These are phyloP conservation scores for Himalopsyche anomala DNA, from an alignment of 2,888 invertebrate genomes.

Conservation along the genomic window DNA sequence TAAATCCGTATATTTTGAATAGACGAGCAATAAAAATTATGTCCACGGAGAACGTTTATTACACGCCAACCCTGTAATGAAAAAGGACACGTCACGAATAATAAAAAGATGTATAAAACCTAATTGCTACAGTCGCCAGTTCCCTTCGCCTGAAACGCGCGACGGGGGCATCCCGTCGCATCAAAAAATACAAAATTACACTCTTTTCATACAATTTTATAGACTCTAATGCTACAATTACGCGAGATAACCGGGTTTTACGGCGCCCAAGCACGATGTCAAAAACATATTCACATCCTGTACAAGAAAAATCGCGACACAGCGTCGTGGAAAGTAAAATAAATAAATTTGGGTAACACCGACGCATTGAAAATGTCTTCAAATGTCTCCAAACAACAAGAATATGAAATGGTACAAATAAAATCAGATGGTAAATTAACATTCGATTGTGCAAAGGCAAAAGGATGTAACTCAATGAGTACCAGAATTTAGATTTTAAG, in stretches of 20 bases:
- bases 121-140: not conserved
- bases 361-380: too few species aligned
- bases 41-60: not conserved
- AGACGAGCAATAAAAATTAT: not conserved
- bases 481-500: too few species aligned
- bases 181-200: constrained; percentile 39
- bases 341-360: too few species aligned
- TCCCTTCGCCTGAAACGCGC: constrained; percentile 10
- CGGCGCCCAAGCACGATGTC: constrained; percentile 13
- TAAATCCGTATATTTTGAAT: not conserved
- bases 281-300: not conserved
- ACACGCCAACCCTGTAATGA: not conserved
- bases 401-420: too few species aligned
- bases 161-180: constrained; percentile 10
- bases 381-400: too few species aligned
- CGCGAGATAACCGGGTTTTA: constrained; percentile 35
- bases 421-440: too few species aligned
- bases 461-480: too few species aligned
- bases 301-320: not conserved
- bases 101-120: not conserved
- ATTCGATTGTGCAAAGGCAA: too few species aligned
- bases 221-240: constrained; percentile 35
- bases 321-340: not conserved
- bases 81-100: constrained; percentile 15
- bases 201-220: constrained; percentile 41